Evolutionary conservation across 2,797 vertebrate genomes (phyloP).

Genomic region (Xiphophorus birchmanni): DNA sequence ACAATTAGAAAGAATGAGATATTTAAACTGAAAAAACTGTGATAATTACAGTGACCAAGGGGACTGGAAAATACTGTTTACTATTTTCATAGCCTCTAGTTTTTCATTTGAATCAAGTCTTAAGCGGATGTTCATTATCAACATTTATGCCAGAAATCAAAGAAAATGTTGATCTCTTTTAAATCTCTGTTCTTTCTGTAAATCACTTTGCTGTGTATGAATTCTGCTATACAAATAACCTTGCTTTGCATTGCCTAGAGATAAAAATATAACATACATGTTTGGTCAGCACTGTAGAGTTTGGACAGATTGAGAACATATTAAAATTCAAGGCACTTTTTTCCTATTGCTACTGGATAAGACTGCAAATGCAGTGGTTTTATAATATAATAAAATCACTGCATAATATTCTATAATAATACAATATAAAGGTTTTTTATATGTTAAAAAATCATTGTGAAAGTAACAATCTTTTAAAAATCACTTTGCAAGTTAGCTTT

Average conservation of each 20-base stretch:
- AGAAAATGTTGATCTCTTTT: neutral
- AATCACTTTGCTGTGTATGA: neutral
- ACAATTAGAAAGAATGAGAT: neutral
- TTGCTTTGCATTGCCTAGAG: neutral
- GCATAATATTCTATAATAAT: no score
- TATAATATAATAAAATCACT: neutral
- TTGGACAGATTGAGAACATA: conserved; percentile 10
- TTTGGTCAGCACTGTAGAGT: neutral
- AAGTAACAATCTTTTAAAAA: neutral
- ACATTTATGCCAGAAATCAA: neutral
- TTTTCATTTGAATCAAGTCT: neutral
- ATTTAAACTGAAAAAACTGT: neutral
- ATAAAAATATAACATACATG: neutral
- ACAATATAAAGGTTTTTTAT: neutral
- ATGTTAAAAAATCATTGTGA: neutral
- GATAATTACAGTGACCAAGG: conserved; percentile 14
- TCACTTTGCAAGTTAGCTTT: conserved; percentile 1
- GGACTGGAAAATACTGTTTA: neutral
- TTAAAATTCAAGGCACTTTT: neutral
- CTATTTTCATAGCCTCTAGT: neutral
- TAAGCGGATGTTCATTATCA: neutral
- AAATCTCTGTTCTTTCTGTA: neutral
- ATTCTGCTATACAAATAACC: neutral
- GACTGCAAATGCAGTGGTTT: neutral
- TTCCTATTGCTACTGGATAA: neutral